phyloP scores from a whole-genome alignment of 2,888 invertebrate genomes.

The Philopedon plagiatum region DNA sequence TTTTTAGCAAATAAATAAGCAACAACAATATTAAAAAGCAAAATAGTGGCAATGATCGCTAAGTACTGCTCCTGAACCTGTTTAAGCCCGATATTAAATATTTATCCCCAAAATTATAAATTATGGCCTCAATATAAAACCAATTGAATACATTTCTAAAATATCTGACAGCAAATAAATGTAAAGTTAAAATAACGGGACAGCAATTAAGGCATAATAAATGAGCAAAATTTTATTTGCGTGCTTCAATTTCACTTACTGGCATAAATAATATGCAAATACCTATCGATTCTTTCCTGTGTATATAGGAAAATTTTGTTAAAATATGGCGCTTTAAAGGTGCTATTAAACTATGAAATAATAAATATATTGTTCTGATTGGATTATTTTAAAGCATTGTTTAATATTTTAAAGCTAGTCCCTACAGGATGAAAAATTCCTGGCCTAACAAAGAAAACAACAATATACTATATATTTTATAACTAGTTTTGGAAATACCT shows the following conservation, averaged over 20 bases:
- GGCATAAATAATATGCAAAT: conserved; percentile 20
- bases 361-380: background rate
- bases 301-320: conserved; percentile 13
- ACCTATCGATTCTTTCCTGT: conserved; percentile 17
- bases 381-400: too few species aligned
- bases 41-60: too few species aligned
- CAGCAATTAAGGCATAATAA: conserved; percentile 9
- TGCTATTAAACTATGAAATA: conserved; percentile 16
- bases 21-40: too few species aligned
- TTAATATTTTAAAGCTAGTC: too few species aligned
- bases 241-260: conserved; percentile 20
- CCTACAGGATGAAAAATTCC: too few species aligned
- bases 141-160: background rate
- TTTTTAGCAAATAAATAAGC: too few species aligned
- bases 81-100: too few species aligned
- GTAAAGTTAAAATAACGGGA: conserved; percentile 12
- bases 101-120: too few species aligned
- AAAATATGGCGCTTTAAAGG: conserved; percentile 6
- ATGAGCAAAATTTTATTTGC: conserved; percentile 17
- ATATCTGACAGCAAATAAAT: conserved; percentile 10
- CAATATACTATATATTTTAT: too few species aligned
- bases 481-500: too few species aligned
- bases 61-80: too few species aligned
- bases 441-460: too few species aligned
- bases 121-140: background rate